These are phyloP conservation scores for Adoxophyes honmai DNA, from an alignment of 1,140 invertebrate species.

Conservation along the genomic window DNA sequence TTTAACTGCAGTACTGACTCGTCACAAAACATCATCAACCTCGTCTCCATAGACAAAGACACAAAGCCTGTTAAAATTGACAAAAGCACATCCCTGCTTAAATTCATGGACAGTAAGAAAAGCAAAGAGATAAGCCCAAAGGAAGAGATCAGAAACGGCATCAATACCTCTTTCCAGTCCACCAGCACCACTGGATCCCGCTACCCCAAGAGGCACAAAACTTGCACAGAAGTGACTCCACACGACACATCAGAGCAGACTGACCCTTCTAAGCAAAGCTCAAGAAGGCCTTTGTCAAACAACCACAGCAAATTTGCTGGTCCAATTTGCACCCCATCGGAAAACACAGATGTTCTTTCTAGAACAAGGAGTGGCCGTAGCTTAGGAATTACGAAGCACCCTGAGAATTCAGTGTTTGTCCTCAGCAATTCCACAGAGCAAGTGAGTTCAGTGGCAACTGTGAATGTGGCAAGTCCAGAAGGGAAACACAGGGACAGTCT, in stretches of 20 bases:
- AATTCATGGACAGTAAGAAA: slow-evolving; percentile 40
- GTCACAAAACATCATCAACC: slow-evolving; percentile 58
- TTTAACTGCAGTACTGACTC: slow-evolving; percentile 59
- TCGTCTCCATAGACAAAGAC: slow-evolving; percentile 47
- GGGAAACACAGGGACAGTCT: slow-evolving; percentile 20
- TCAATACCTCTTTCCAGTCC: slow-evolving; percentile 51
- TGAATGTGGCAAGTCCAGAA: slow-evolving; percentile 44
- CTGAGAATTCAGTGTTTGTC: slow-evolving; percentile 39
- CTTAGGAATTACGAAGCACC: slow-evolving; percentile 34
- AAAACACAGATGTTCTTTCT: slow-evolving; percentile 45
- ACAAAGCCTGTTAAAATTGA: slow-evolving; percentile 37
- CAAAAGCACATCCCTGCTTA: slow-evolving; percentile 51
- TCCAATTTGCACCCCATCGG: background rate
- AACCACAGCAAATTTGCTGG: background rate
- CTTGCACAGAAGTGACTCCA: slow-evolving; percentile 18
- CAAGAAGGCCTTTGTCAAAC: background rate
- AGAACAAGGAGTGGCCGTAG: slow-evolving; percentile 55
- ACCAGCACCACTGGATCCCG: slow-evolving; percentile 47
- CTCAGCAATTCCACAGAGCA: slow-evolving; percentile 48
- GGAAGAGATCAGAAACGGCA: slow-evolving; percentile 22
- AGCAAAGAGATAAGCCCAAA: slow-evolving; percentile 24
- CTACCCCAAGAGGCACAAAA: slow-evolving; percentile 52
- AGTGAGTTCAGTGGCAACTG: slow-evolving; percentile 40
- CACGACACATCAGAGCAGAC: slow-evolving; percentile 5
- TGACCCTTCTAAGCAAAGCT: background rate